Base-by-base conservation (phyloP, 2,888 invertebrate genomes). In the Tinea pellionella region DNA sequence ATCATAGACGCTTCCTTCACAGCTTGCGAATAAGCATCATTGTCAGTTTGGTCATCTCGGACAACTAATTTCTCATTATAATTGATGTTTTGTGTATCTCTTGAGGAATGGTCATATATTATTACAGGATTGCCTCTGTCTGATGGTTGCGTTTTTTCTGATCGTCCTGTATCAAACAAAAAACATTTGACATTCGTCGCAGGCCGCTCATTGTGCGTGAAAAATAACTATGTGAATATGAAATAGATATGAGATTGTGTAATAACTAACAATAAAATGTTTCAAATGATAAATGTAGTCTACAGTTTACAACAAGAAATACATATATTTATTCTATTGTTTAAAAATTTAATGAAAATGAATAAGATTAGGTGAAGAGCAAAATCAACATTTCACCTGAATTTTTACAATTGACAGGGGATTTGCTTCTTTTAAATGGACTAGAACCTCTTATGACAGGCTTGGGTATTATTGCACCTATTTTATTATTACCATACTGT, bases 11-110 rank as follows among this genome's bases (percentile, higher is more conserved):
- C 66, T 64, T 81, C 80, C 65, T 69, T 79, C 62, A 78, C 67
- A 1, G 86, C 86, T 62, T 75, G 77, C 0, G 78, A 70, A 65
- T 84, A 87, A 15, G 86, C 86, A 67, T 87, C 82, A 13, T 82
- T 79, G 18, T 77, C 72, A 29, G 62, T 62, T 41, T 67, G 71
- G 6, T 60, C n/a, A 37, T 85, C 78, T 53, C 79, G 72, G 0
- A 72, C 18, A 11, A 63, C 63, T 0, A 63, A 15, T 9, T 37
- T 29, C 0, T 55, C 32, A 19, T 74, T 71, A 59, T 63, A 57
- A 11, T 37, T 67, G 1, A 81, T 61, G 51, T 79, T 74, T 63
- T 68, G 67, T 7, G 67, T 68, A 61, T 81, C 77, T 64, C 77
- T 73, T 13, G 85, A 82, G 9, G 72, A 69, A 64, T 86, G 85